Base-by-base conservation (phyloP, 2,888 invertebrate species). In the Nipponacmea schrenckii region DNA sequence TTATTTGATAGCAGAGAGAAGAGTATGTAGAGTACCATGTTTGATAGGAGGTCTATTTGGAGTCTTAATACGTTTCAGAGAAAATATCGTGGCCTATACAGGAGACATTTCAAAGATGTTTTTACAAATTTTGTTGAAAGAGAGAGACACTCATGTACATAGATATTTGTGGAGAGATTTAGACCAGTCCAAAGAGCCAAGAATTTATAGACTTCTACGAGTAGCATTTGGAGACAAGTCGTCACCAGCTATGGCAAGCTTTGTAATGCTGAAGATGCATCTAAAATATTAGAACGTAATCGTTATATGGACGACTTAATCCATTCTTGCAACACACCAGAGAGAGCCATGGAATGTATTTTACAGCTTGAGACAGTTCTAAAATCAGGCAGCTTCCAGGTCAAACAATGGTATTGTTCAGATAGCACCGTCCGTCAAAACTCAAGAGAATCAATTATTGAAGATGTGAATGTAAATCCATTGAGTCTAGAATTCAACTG, bases 111-210 rank as follows among this genome's bases (percentile, higher is more conserved):
- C 48, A 1, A 67, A 67, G 27, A 65, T 64, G 27, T 27, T 64
- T 64, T 64, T 31, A n/a, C 27, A 31, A 27, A 31, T 64, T 17
- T 26, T 14, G n/a, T n/a, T n/a, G n/a, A n/a, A n/a, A n/a, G n/a
- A n/a, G n/a, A n/a, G n/a, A n/a, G n/a, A n/a, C 20, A 64, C 46
- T 3, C 31, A 64, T 50, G 26, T 62, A 15, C 70, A 70, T 27
- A 24, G 66, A 7, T 70, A 66, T 66, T 45, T 70, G 26, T 70
- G 66, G 70, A n/a, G 70, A 10, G 24, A 66, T 50, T 20, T 66
- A 10, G 56, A 70, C 27, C 10, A n/a, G 50, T 44, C 17, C 10
- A 7, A 26, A 50, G 3, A 26, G 10, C 67, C 67, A 50, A 39
- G 48, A 24, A 50, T 67, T 2, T 67, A 48, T 20, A n/a, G 48